A percentile compares a stretch with the other conserved stretches of the same genome.
phyloP scores from a whole-genome alignment of 2,113 vertebrate species.

The Myotis lucifugus region DNA sequence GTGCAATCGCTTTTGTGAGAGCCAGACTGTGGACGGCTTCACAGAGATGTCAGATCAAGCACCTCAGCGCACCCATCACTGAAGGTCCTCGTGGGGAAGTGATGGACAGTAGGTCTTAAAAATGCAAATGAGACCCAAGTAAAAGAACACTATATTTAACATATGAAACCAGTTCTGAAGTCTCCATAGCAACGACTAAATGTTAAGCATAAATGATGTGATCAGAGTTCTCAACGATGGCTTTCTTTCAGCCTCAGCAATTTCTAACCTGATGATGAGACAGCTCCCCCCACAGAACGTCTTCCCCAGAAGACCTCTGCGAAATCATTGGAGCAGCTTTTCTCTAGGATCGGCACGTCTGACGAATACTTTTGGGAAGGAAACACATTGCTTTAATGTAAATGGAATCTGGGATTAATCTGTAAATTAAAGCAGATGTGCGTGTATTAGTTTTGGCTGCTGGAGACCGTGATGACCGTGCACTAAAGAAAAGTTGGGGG shows the following conservation, averaged over 20 bases:
- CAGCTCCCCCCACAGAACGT: neutral
- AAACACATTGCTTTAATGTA: neutral
- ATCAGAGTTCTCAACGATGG: constrained; percentile 68
- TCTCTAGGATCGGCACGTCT: neutral
- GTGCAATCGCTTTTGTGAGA: neutral
- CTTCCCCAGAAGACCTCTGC: neutral
- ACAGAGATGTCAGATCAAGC: neutral
- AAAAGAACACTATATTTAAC: constrained; percentile 67
- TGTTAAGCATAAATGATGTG: constrained; percentile 64
- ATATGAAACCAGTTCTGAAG: constrained; percentile 59
- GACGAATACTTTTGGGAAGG: constrained; percentile 49
- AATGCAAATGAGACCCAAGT: constrained; percentile 70
- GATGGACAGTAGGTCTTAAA: constrained; percentile 54
- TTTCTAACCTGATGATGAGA: constrained; percentile 17
- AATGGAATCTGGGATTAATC: neutral
- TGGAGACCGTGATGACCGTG: neutral
- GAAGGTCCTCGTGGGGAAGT: neutral
- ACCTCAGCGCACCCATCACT: neutral
- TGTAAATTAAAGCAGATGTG: neutral
- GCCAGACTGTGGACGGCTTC: neutral
- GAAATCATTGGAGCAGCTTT: constrained; percentile 40
- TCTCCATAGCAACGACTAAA: constrained; percentile 72
- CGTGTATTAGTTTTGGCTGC: neutral
- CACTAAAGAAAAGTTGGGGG: neutral
- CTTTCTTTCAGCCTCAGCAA: constrained; percentile 49